phyloP scores from a whole-genome alignment of 1,140 invertebrate species.

The Drusus annulatus region DNA sequence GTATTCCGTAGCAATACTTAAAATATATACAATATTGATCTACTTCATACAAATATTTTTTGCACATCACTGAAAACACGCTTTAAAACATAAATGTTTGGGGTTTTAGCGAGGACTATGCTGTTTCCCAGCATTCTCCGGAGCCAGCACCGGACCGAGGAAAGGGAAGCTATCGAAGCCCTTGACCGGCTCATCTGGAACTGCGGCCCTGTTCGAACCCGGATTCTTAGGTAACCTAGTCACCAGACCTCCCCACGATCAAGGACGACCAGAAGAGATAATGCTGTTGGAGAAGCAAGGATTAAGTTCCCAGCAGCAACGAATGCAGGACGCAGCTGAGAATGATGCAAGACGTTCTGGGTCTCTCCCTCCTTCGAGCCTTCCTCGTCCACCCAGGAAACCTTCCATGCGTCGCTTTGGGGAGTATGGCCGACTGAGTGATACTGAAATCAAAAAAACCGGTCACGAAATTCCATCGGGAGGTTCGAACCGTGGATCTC shows the following conservation, averaged over 20 bases:
- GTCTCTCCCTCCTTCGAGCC: conserved; percentile 75
- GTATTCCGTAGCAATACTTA: neutral
- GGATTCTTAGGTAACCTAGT: conserved; percentile 71
- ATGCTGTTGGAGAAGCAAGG: conserved; percentile 84
- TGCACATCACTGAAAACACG: neutral
- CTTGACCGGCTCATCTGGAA: conserved; percentile 79
- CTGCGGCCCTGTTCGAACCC: conserved; percentile 72
- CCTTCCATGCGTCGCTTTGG: conserved; percentile 71
- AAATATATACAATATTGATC: neutral
- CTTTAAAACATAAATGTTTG: neutral
- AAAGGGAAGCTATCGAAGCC: conserved; percentile 87
- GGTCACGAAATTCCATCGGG: conserved; percentile 49
- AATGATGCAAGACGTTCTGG: conserved; percentile 68
- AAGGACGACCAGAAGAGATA: conserved; percentile 76
- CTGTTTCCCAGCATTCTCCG: conserved; percentile 90
- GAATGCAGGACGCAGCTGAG: conserved; percentile 73
- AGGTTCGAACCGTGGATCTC: conserved; percentile 67
- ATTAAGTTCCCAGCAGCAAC: conserved; percentile 80
- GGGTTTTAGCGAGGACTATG: conserved; percentile 84
- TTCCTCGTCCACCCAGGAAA: conserved; percentile 77
- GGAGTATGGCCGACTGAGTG: conserved; percentile 74
- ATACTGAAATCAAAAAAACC: conserved; percentile 74
- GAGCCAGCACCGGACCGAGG: conserved; percentile 85
- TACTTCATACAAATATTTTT: neutral
- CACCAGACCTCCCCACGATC: conserved; percentile 66